Conservation (phyloP, 2,797 vertebrate genomes). For the Salmo trutta region DNA sequence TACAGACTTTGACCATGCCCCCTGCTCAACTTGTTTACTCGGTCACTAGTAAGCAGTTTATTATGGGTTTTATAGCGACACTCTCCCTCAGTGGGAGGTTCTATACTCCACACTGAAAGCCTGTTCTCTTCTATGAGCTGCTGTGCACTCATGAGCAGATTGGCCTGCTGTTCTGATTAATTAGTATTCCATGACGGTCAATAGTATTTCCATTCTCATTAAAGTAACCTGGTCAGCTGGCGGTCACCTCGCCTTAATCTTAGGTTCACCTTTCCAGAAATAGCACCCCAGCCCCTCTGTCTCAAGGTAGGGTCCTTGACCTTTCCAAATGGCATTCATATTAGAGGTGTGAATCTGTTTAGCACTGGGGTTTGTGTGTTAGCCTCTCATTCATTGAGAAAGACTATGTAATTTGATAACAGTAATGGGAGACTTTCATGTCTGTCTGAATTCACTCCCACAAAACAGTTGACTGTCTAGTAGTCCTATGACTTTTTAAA, state of each 20-base stretch:
- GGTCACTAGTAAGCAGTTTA: too few species aligned
- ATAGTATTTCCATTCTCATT: background rate
- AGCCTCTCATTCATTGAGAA: too few species aligned
- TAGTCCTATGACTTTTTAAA: too few species aligned
- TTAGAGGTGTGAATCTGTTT: background rate
- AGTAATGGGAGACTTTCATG: too few species aligned
- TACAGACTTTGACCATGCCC: too few species aligned
- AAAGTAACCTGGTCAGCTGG: background rate
- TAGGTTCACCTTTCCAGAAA: background rate
- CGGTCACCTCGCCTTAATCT: background rate
- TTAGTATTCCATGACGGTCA: background rate
- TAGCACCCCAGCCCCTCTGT: background rate
- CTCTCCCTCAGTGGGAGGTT: too few species aligned
- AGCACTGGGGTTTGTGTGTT: background rate
- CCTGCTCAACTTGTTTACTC: too few species aligned
- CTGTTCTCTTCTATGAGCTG: background rate
- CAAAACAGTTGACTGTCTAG: too few species aligned
- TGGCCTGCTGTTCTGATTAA: background rate
- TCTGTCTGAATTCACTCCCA: too few species aligned
- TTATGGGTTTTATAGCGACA: too few species aligned
- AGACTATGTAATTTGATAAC: too few species aligned
- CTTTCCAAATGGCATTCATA: background rate
- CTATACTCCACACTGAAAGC: background rate
- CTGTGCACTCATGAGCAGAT: background rate
- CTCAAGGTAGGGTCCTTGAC: background rate